Conservation (phyloP, 2,797 vertebrate genomes). For the Melanotaenia parkinsoni region DNA sequence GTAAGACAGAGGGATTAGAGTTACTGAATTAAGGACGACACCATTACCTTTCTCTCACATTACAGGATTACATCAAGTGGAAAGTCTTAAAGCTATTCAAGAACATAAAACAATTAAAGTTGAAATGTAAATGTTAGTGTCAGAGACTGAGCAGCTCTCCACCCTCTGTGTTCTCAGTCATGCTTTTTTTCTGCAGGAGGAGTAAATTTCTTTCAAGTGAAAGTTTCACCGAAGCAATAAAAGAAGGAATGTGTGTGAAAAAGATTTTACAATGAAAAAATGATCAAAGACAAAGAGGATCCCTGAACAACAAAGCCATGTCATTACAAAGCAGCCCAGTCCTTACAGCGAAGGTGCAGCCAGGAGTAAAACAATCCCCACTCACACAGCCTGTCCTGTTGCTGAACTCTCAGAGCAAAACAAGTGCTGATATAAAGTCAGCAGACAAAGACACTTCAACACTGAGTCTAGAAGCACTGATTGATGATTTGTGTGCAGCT, state of each 20-base stretch:
- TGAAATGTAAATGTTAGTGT: constrained; percentile 25
- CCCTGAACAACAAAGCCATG: constrained; percentile 51
- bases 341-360: constrained; percentile 34
- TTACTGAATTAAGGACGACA: constrained; percentile 54
- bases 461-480: background rate
- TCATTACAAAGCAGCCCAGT: constrained; percentile 55
- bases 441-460: constrained; percentile 18
- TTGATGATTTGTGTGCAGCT: no score
- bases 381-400: constrained; percentile 34
- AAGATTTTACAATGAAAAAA: constrained; percentile 37
- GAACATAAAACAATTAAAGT: constrained; percentile 24
- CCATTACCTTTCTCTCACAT: constrained; percentile 44
- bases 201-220: constrained; percentile 41
- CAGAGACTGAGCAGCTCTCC: constrained; percentile 11
- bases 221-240: constrained; percentile 24
- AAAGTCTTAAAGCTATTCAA: constrained; percentile 18
- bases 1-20: constrained; percentile 38
- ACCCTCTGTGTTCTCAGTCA: constrained; percentile 8
- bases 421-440: constrained; percentile 29
- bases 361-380: constrained; percentile 33
- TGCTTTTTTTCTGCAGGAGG: constrained; percentile 26
- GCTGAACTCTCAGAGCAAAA: constrained; percentile 28
- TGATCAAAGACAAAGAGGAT: constrained; percentile 58
- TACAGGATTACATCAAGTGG: constrained; percentile 58
- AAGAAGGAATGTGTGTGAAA: constrained; percentile 35